Base-by-base conservation (phyloP, 2,113 vertebrate species). In the Stigmatopora argus region DNA sequence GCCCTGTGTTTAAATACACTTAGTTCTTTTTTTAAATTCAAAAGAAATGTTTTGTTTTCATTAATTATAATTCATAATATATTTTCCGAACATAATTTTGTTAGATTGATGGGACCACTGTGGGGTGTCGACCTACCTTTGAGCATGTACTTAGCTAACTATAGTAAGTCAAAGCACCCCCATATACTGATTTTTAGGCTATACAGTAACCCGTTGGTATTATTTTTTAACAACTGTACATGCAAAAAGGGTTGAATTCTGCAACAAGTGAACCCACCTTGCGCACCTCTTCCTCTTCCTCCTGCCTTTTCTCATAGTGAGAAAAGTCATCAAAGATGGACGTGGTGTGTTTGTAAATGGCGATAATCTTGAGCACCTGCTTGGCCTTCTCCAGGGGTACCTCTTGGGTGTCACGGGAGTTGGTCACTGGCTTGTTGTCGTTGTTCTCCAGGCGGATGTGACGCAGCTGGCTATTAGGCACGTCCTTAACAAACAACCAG, bases 241-340 rank as follows among this genome's bases (percentile, higher is more conserved):
- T 55, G 12, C 5, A 12, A 31, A 7, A 56, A 35, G 26, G 12
- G 44, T 13, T n/a, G 71, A 6, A 56, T 5, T n/a, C 9, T 46
- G 8, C 64, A 3, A 58, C 8, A 12, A 65, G 17, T 56, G 45
- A 9, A 76, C 84, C 88, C 91, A 96, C 95, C 95, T 96, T 95
- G 81, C 95, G 92, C 77, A 95, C 94, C 87, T 92, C 95, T 84
- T 96, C 95, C 85, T 96, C 95, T 69, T 98, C 95, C 81, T 98
- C 94, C 82, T 98, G 95, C 84, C 94, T 94, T 85, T 92, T 95
- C 86, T 98, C 95, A 3, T 98, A 98, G 91, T 98, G 95, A 79
- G 96, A 96, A 85, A 99, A 98, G 90, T 98, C 96, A 72, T 99
- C 96, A 64, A 99, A 99, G 92, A 99, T 99, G 91, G 96, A 99